Evolutionary conservation across 2,113 vertebrate species (phyloP).

Genomic region (Oryzias javanicus): DNA sequence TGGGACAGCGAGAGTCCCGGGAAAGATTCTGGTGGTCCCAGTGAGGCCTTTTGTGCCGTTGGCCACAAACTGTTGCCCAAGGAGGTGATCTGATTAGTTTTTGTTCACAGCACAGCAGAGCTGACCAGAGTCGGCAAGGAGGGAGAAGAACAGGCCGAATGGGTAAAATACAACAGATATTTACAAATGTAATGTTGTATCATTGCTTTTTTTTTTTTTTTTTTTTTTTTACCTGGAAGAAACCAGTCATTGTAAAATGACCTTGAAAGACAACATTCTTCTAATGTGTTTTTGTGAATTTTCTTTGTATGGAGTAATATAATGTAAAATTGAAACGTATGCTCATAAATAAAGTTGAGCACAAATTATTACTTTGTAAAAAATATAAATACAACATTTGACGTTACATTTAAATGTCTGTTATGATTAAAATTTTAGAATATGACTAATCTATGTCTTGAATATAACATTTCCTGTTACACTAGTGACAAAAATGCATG

Average conservation of each 20-base stretch:
- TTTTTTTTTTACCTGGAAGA: background rate
- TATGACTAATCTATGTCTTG: too few relatives aligned
- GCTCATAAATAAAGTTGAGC: too few relatives aligned
- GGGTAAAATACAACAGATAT: background rate
- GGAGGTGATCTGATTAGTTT: conserved; percentile 73
- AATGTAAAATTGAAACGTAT: too few relatives aligned
- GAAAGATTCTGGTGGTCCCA: conserved; percentile 66
- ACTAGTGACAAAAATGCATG: too few relatives aligned
- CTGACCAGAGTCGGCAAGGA: conserved; percentile 15
- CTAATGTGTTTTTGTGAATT: background rate
- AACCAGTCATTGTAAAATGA: background rate
- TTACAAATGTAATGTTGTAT: too few relatives aligned
- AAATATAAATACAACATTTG: too few relatives aligned
- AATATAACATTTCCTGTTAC: too few relatives aligned
- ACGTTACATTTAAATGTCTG: too few relatives aligned
- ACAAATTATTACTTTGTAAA: too few relatives aligned
- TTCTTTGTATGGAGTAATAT: background rate
- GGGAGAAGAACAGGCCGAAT: background rate
- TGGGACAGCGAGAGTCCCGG: conserved; percentile 47
- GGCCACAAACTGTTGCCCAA: conserved; percentile 73
- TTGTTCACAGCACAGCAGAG: conserved; percentile 33
- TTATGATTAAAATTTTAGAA: too few relatives aligned
- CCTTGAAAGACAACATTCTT: background rate
- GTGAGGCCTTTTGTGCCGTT: conserved; percentile 63
- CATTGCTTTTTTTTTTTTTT: too few relatives aligned